Percentiles rank a stretch among this genome's conserved stretches.
phyloP scores from a whole-genome alignment of 2,888 invertebrate species.

The Lycophotia porphyrea region DNA sequence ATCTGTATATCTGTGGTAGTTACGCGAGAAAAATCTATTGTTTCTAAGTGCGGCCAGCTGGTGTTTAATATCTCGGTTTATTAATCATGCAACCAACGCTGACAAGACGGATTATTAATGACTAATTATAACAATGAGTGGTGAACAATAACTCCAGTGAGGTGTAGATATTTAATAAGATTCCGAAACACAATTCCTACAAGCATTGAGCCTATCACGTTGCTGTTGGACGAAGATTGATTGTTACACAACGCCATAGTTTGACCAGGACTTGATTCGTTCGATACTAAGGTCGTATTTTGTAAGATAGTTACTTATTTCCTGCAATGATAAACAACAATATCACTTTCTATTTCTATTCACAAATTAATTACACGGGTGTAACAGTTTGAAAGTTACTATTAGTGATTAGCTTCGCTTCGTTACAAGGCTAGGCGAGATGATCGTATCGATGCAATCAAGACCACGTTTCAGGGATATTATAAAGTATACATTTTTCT shows the following conservation, averaged over 20 bases:
- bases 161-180: conserved; percentile 85
- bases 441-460: conserved; percentile 55
- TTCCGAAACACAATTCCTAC: conserved; percentile 85
- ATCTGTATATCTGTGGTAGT: conserved; percentile 38
- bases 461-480: conserved; percentile 57
- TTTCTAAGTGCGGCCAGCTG: conserved; percentile 63
- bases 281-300: conserved; percentile 72
- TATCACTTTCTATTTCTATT: conserved; percentile 69
- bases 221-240: conserved; percentile 86
- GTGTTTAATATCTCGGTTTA: conserved; percentile 73
- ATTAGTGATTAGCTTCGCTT: conserved; percentile 44
- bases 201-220: conserved; percentile 82
- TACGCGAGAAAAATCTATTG: conserved; percentile 63
- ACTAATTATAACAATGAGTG: conserved; percentile 85
- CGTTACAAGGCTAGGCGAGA: conserved; percentile 66
- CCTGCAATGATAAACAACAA: conserved; percentile 63
- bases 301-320: conserved; percentile 67
- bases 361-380: conserved; percentile 61
- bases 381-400: conserved; percentile 62
- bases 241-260: conserved; percentile 75
- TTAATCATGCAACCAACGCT: conserved; percentile 80
- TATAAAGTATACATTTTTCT: conserved; percentile 57
- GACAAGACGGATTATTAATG: conserved; percentile 85
- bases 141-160: conserved; percentile 82
- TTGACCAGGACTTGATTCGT: conserved; percentile 73